Evolutionary conservation across 1,140 invertebrate genomes (phyloP), one percentile per base, ranked within the genome.

Genomic region (Caenorhabditis latens): DNA sequence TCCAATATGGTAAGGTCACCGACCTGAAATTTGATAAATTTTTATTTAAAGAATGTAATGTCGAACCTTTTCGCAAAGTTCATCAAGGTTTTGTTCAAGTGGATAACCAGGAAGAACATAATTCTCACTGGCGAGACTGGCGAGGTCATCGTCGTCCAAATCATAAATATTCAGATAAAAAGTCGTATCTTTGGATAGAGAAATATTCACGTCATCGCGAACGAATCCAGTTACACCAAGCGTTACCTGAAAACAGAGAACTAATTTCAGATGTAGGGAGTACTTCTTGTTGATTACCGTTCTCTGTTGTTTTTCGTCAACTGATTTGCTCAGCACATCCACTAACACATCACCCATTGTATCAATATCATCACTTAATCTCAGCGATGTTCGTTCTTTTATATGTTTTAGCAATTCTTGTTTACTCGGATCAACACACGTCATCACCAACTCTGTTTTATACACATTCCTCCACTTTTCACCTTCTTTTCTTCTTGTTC

Each of bases 401-500:
- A 79, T n/a, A 50, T 53, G 4, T 24, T 50, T 4, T n/a, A 79
- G 11, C n/a, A 50, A 32, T 13, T 24, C 71, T 2, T 6, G 2
- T 19, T 79, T 24, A 8, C 11, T 53, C 21, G 43, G 71, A 11
- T 79, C 71, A 11, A 79, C 5, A 21, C 14, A 46, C 32, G 43
- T 50, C 71, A 50, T 53, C 19, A 46, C 71, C 14, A 79, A n/a
- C n/a, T 79, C 46, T n/a, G 71, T 79, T 46, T 53, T 53, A 24
- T 79, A 79, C 19, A 79, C 46, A 50, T 50, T 79, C n/a, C n/a
- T 79, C 71, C 71, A 79, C 13, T 14, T n/a, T 43, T 19, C 71
- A 19, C 40, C 71, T 4, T 50, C n/a, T 24, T 50, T 79, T 79
- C 21, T 48, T 19, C 71, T 4, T 5, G 11, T 14, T 50, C 71